phyloP scores from a whole-genome alignment of 1,140 invertebrate species.

The Drosophila yakuba region DNA sequence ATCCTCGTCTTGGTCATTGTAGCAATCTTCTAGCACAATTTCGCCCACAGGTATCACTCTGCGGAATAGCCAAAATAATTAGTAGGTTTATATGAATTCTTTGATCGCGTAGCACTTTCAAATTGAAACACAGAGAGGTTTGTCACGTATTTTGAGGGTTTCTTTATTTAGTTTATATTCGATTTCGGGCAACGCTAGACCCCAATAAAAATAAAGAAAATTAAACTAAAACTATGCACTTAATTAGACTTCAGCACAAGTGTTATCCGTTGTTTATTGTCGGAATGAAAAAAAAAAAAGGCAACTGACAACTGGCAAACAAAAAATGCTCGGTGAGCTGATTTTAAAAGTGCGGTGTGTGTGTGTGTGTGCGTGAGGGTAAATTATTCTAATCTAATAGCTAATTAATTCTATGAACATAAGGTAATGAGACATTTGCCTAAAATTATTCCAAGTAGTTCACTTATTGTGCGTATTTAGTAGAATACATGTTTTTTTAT shows the following conservation, averaged over 20 bases:
- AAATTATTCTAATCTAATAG: conserved; percentile 29
- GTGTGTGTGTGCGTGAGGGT: conserved; percentile 26
- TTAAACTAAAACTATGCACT: conserved; percentile 54
- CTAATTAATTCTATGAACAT: conserved; percentile 53
- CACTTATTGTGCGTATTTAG: not conserved
- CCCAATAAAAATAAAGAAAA: conserved; percentile 18
- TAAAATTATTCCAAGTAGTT: conserved; percentile 4
- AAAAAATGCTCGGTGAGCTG: not conserved
- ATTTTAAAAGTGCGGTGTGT: conserved; percentile 6
- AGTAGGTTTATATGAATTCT: not conserved
- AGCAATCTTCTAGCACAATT: conserved; percentile 67
- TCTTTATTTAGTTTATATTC: conserved; percentile 59
- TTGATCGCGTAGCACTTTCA: conserved; percentile 1
- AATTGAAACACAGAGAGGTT: conserved; percentile 58
- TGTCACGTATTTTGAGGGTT: conserved; percentile 27
- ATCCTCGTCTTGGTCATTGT: conserved; percentile 64
- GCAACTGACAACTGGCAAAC: conserved; percentile 36
- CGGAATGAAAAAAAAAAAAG: conserved; percentile 53
- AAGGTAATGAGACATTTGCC: conserved; percentile 9
- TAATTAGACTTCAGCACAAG: conserved; percentile 59
- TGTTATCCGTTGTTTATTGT: conserved; percentile 22
- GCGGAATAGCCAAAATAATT: conserved; percentile 17
- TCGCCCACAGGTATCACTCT: conserved; percentile 71
- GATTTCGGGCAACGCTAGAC: conserved; percentile 33
- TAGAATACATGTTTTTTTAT: not conserved